Evolutionary conservation across 1,140 invertebrate genomes (phyloP).

Genomic region (Yoshiicerus persimilis): DNA sequence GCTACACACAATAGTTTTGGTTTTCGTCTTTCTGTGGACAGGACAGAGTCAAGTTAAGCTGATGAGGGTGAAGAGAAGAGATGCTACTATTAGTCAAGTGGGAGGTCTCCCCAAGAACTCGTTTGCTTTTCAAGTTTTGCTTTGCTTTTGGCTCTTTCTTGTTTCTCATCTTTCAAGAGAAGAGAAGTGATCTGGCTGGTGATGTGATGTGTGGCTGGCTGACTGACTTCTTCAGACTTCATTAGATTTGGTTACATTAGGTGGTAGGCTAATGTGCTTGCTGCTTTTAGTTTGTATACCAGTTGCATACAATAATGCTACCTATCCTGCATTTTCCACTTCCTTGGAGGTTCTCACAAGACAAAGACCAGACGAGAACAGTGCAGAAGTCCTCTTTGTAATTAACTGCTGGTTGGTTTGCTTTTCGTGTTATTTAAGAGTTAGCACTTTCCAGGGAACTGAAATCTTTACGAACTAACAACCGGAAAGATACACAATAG

Average conservation of each 20-base stretch:
- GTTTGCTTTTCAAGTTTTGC: conserved; percentile 13
- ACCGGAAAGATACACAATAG: neutral
- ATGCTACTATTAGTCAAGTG: conserved; percentile 1
- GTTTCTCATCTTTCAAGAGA: conserved; percentile 10
- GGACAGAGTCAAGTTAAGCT: neutral
- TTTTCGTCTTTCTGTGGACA: neutral
- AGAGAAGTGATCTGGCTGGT: neutral
- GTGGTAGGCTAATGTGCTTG: conserved; percentile 3
- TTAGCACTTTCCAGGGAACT: neutral
- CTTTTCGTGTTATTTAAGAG: neutral
- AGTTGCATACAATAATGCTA: neutral
- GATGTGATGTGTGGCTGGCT: conserved; percentile 7
- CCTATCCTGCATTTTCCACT: neutral
- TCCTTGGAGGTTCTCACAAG: neutral
- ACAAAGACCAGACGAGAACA: neutral
- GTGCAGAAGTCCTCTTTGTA: neutral
- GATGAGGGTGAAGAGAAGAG: conserved; percentile 18
- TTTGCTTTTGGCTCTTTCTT: neutral
- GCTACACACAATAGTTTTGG: neutral
- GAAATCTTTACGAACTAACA: neutral
- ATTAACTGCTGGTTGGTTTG: neutral
- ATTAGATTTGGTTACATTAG: conserved; percentile 23
- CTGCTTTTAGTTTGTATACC: neutral
- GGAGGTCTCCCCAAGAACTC: neutral
- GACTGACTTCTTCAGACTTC: conserved; percentile 9